Evolutionary conservation across 2,797 vertebrate genomes (phyloP).

Genomic region (Heterohyrax brucei): DNA sequence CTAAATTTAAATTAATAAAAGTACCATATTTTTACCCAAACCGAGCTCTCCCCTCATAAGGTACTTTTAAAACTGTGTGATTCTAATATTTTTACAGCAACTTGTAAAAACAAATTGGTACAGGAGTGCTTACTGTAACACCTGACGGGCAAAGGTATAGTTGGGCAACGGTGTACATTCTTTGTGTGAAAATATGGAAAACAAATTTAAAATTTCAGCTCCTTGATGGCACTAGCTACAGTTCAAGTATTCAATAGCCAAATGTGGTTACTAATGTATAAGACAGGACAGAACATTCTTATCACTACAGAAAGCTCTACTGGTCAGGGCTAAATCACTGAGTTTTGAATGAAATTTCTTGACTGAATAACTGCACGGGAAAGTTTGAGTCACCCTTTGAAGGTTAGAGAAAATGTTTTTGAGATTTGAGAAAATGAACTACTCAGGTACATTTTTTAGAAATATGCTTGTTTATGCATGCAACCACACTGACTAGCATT

Average conservation of each 20-base stretch:
- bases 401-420: slow-evolving; percentile 26
- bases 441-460: slow-evolving; percentile 21
- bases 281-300: not conserved
- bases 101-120: no score
- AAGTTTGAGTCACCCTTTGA: slow-evolving; percentile 51
- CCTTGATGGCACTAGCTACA: not conserved
- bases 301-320: not conserved
- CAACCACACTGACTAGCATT: slow-evolving; percentile 15
- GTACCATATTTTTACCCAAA: no score
- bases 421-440: slow-evolving; percentile 31
- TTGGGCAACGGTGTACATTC: no score
- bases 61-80: no score
- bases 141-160: no score
- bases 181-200: not conserved
- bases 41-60: no score
- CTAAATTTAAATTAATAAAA: slow-evolving; percentile 52
- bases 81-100: no score
- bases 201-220: not conserved
- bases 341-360: slow-evolving; percentile 17
- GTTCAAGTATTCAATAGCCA: slow-evolving; percentile 3
- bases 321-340: not conserved
- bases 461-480: slow-evolving; percentile 28
- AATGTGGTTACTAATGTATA: not conserved
- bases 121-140: no score
- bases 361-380: not conserved